Evolutionary conservation across 1,140 invertebrate genomes (phyloP).

Genomic region (Antheraea mylitta): DNA sequence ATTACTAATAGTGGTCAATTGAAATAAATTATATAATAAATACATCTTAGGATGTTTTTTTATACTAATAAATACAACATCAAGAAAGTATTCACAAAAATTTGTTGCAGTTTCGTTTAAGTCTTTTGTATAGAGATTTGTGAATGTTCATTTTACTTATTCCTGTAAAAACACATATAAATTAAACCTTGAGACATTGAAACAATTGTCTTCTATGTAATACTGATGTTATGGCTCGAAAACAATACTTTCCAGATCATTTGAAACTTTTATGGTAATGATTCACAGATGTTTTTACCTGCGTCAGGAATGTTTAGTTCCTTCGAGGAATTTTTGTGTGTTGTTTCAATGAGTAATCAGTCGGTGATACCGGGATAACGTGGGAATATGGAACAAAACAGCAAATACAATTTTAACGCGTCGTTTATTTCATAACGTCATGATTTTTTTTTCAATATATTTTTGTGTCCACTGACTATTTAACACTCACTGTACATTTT

Average conservation of each 20-base stretch:
- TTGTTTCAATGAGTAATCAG: background rate
- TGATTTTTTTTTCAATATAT: slow-evolving; percentile 70
- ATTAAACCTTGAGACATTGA: background rate
- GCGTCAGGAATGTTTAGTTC: slow-evolving; percentile 3
- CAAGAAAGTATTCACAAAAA: too few relatives aligned
- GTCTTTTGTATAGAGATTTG: slow-evolving; percentile 40
- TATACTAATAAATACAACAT: too few relatives aligned
- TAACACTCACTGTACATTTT: slow-evolving; percentile 78
- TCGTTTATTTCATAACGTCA: slow-evolving; percentile 76
- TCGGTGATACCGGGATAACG: slow-evolving; percentile 19
- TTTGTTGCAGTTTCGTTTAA: slow-evolving; percentile 37
- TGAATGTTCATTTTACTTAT: background rate
- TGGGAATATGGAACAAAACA: slow-evolving; percentile 64
- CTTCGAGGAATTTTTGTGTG: background rate
- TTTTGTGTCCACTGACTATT: slow-evolving; percentile 77
- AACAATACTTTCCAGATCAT: background rate
- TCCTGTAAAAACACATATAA: background rate
- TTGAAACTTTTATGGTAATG: background rate
- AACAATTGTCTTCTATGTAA: background rate
- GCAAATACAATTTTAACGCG: slow-evolving; percentile 72
- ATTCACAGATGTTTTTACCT: background rate
- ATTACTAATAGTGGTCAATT: too few relatives aligned
- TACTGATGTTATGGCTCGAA: background rate
- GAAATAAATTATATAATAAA: too few relatives aligned
- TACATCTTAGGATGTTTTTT: too few relatives aligned